Percentiles rank a stretch among this genome's conserved stretches.
These are phyloP conservation scores for Caiman crocodilus DNA, from an alignment of 2,797 vertebrate genomes.

Conservation along the genomic window DNA sequence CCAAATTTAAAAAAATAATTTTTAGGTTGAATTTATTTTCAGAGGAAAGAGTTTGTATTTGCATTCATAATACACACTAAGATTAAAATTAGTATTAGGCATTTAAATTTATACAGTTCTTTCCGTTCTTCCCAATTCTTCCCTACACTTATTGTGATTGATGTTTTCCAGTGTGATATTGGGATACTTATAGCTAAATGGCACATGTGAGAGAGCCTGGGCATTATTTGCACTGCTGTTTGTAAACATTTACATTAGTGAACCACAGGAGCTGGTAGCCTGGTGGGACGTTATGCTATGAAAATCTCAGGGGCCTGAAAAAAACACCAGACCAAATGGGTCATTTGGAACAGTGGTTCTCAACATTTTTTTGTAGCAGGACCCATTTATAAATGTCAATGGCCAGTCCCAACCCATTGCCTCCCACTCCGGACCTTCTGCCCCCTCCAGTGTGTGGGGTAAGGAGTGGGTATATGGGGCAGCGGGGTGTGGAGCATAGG, in stretches of 20 bases:
- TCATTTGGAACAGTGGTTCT: no score
- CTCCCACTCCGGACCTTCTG: no score
- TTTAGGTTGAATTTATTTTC: background rate
- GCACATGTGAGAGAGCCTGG: background rate
- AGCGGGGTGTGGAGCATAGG: no score
- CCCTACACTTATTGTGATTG: rapidly evolving
- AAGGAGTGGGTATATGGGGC: no score
- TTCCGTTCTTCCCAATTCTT: background rate
- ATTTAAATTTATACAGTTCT: background rate
- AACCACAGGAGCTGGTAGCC: background rate
- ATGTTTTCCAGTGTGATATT: conserved; percentile 1
- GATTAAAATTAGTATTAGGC: background rate
- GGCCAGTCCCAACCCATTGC: no score
- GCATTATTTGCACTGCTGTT: conserved; percentile 19
- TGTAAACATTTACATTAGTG: conserved; percentile 28
- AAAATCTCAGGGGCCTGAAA: conserved; percentile 19
- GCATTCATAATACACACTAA: background rate
- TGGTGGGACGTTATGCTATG: conserved; percentile 8
- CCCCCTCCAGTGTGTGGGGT: no score
- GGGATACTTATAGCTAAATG: conserved; percentile 14
- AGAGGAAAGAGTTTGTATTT: background rate
- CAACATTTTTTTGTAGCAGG: no score
- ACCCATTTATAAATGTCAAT: no score
- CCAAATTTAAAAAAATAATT: background rate
- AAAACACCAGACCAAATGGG: background rate